A percentile compares a stretch with the other conserved stretches of the same genome.
phyloP scores from a whole-genome alignment of 37 sponge, comb jelly and placozoan species.

The Halisarca cf. caerulea region DNA sequence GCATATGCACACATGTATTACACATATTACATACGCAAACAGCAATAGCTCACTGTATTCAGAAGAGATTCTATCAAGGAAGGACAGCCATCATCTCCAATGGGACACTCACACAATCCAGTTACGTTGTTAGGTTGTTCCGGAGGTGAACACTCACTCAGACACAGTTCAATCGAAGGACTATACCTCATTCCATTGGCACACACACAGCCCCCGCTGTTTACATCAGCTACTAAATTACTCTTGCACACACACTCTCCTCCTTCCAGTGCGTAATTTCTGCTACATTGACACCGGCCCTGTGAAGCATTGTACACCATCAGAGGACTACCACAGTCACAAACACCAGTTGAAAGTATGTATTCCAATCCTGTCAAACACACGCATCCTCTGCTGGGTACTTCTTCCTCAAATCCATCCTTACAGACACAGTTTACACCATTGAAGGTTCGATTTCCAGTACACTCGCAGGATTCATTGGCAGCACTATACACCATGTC shows the following conservation, averaged over 20 bases:
- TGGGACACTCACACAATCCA: neutral
- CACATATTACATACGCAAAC: no score
- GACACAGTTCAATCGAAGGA: no score
- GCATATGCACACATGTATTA: no score
- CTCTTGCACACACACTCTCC: slow-evolving; percentile 1
- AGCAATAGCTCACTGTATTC: no score
- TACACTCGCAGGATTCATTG: neutral
- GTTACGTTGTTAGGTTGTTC: neutral
- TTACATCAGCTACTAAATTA: neutral
- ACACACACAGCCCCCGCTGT: neutral
- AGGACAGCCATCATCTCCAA: neutral
- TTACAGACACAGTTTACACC: neutral
- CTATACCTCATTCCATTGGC: no score
- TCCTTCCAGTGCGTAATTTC: neutral
- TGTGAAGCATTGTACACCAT: neutral
- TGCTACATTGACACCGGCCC: neutral
- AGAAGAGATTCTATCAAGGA: neutral
- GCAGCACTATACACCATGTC: neutral
- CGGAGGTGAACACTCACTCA: neutral
- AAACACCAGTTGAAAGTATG: no score
- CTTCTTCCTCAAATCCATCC: neutral
- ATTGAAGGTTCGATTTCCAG: neutral
- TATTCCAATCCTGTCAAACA: no score
- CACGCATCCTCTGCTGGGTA: no score
- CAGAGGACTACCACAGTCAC: no score